Conservation (phyloP, 2,797 vertebrate species). For the Danio choprae region DNA sequence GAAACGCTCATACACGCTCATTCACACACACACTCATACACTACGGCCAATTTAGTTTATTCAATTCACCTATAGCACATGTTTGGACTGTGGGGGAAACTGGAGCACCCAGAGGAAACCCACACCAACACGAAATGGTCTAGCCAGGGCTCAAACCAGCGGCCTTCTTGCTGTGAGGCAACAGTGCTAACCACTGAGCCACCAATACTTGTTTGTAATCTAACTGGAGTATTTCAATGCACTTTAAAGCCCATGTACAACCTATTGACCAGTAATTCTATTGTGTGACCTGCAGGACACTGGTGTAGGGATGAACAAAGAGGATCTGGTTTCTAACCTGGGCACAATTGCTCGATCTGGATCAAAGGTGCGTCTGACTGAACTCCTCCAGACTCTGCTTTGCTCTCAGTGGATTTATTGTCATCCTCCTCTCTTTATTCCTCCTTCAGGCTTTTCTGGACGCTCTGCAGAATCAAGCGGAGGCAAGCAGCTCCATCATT, state of each 20-base stretch:
- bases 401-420: background rate
- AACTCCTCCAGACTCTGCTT: background rate
- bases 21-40: no score
- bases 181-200: no score
- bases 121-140: no score
- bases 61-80: no score
- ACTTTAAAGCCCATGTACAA: background rate
- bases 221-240: background rate
- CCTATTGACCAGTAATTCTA: background rate
- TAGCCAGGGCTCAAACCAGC: no score
- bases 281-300: constrained; percentile 84
- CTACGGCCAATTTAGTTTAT: no score
- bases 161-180: no score
- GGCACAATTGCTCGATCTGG: constrained; percentile 95
- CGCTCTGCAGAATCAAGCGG: constrained; percentile 86
- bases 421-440: background rate
- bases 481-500: constrained; percentile 91
- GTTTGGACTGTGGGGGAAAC: no score
- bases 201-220: no score
- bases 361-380: constrained; percentile 87
- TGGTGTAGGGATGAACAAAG: constrained; percentile 92
- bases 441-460: constrained; percentile 88
- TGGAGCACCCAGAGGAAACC: no score
- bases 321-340: constrained; percentile 91
- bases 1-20: no score